Percentiles rank a stretch among this genome's conserved stretches.
Conservation (phyloP, 2,888 invertebrate species). For the Thymelicus acteon region DNA sequence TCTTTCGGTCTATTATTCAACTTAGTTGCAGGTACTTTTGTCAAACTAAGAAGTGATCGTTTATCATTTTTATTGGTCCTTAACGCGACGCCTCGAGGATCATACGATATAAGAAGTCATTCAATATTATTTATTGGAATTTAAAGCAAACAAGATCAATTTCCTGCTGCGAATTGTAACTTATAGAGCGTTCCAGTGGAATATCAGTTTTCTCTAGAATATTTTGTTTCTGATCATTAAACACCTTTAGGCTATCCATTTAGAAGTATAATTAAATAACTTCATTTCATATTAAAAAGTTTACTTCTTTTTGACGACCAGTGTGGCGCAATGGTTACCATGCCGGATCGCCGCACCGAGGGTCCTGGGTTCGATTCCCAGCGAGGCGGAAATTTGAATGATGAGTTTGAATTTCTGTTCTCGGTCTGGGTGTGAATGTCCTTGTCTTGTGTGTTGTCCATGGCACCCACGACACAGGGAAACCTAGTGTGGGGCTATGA, state of each 20-base stretch:
- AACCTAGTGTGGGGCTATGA: too few relatives aligned
- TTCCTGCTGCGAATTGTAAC: slow-evolving; percentile 59
- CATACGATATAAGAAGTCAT: slow-evolving; percentile 63
- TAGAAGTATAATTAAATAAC: background rate
- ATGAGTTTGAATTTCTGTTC: too few relatives aligned
- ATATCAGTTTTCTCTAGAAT: slow-evolving; percentile 29
- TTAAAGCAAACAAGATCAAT: slow-evolving; percentile 74
- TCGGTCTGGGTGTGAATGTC: too few relatives aligned
- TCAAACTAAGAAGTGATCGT: slow-evolving; percentile 39
- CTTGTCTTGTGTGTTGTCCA: too few relatives aligned
- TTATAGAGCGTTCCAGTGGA: slow-evolving; percentile 47
- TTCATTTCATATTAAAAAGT: too few relatives aligned
- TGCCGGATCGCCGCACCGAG: too few relatives aligned
- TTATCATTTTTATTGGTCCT: slow-evolving; percentile 71
- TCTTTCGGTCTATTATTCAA: background rate
- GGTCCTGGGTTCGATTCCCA: too few relatives aligned
- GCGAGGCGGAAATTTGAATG: too few relatives aligned
- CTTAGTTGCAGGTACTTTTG: slow-evolving; percentile 1
- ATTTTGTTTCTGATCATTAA: background rate
- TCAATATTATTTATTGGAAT: slow-evolving; percentile 67
- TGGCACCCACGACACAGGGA: too few relatives aligned
- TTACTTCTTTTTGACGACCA: too few relatives aligned
- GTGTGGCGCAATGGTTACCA: too few relatives aligned
- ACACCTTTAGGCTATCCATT: background rate
- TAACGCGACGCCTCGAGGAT: slow-evolving; percentile 58